Evolutionary conservation across 2,888 invertebrate species (phyloP).

Genomic region (Eupithecia exiguata): DNA sequence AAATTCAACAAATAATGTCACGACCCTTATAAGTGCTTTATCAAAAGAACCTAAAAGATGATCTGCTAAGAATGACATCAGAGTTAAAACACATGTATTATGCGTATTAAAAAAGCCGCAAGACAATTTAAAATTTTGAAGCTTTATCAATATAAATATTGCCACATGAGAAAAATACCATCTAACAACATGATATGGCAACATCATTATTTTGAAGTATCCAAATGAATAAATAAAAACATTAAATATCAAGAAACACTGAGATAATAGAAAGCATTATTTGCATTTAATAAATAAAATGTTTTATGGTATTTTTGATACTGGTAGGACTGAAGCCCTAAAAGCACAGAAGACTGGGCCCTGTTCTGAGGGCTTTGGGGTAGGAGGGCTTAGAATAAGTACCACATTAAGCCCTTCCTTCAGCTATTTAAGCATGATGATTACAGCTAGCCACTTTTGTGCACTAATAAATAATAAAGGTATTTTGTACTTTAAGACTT

Average conservation of each 20-base stretch:
- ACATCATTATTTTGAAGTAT: conserved; percentile 46
- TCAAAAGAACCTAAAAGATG: conserved; percentile 2
- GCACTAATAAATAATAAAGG: neutral
- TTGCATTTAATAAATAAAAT: conserved; percentile 10
- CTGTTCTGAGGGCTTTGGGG: conserved; percentile 68
- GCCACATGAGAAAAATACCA: conserved; percentile 44
- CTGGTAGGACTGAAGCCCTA: conserved; percentile 59
- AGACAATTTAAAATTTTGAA: conserved; percentile 23
- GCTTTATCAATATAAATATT: conserved; percentile 39
- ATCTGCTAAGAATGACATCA: conserved; percentile 8
- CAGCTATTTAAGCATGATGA: conserved; percentile 66
- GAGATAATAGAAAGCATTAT: conserved; percentile 43
- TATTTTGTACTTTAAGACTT: neutral
- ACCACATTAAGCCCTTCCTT: conserved; percentile 66
- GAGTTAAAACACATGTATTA: conserved; percentile 12
- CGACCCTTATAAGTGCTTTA: neutral
- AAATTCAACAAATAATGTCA: neutral
- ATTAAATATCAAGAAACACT: conserved; percentile 26
- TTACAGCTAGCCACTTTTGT: conserved; percentile 63
- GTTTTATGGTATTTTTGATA: conserved; percentile 31
- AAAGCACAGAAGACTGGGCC: conserved; percentile 52
- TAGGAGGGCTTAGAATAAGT: conserved; percentile 64
- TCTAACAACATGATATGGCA: conserved; percentile 59
- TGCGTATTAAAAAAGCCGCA: conserved; percentile 29
- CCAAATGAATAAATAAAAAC: conserved; percentile 37